phyloP scores from a whole-genome alignment of 2,888 invertebrate species.

The Xestobium rufovillosum region DNA sequence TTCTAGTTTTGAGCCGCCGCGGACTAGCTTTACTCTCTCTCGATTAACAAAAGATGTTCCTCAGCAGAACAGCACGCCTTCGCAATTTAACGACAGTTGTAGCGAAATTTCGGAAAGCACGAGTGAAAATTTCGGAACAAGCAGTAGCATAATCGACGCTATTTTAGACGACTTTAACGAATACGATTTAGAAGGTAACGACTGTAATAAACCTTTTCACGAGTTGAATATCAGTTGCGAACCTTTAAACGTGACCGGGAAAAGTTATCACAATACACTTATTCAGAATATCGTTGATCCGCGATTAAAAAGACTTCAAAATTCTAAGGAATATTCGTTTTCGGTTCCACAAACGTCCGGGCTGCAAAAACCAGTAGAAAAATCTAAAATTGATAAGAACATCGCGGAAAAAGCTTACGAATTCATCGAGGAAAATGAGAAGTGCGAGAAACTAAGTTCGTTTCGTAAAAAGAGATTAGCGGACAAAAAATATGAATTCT shows the following conservation, averaged over 20 bases:
- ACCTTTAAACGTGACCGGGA: slow-evolving; percentile 42
- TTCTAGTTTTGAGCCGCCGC: slow-evolving; percentile 33
- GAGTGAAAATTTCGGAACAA: slow-evolving; percentile 37
- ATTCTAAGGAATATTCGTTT: slow-evolving; percentile 37
- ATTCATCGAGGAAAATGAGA: slow-evolving; percentile 76
- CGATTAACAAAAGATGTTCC: slow-evolving; percentile 12
- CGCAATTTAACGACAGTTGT: slow-evolving; percentile 33
- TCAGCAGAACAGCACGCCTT: slow-evolving; percentile 19
- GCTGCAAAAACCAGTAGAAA: slow-evolving; percentile 31
- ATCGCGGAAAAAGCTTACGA: slow-evolving; percentile 72
- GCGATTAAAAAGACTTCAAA: slow-evolving; percentile 38
- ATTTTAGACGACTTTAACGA: slow-evolving; percentile 44
- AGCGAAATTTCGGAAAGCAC: slow-evolving; percentile 40
- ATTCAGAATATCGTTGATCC: slow-evolving; percentile 42
- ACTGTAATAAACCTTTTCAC: slow-evolving; percentile 43
- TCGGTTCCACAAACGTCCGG: slow-evolving; percentile 36
- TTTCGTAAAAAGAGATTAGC: slow-evolving; percentile 78
- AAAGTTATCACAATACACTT: slow-evolving; percentile 42
- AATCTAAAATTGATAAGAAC: slow-evolving; percentile 43
- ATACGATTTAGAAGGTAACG: slow-evolving; percentile 41
- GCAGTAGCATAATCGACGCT: slow-evolving; percentile 40
- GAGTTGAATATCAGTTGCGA: slow-evolving; percentile 44
- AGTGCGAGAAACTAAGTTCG: slow-evolving; percentile 79
- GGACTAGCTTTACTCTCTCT: slow-evolving; percentile 20
- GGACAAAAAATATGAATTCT: slow-evolving; percentile 88